Conservation (phyloP, 2,797 vertebrate genomes). For the Acropternis orthonyx region DNA sequence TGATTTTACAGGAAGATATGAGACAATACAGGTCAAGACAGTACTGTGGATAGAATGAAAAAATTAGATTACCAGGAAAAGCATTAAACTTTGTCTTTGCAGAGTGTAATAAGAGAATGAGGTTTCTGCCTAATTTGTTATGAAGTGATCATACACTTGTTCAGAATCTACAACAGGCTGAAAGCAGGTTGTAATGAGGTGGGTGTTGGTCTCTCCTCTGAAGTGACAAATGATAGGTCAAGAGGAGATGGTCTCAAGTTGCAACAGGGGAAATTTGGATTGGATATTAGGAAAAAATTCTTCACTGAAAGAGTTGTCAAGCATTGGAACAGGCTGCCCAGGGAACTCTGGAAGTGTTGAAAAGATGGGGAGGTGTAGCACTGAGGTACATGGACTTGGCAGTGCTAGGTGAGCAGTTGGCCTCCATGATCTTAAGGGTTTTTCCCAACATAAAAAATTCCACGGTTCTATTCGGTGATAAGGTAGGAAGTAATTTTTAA, state of each 20-base stretch:
- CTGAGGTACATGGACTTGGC: background rate
- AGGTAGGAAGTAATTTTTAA: background rate
- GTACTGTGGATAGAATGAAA: background rate
- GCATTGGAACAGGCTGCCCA: background rate
- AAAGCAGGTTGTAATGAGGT: background rate
- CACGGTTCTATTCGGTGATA: background rate
- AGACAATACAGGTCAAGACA: background rate
- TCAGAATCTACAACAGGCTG: background rate
- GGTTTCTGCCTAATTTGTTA: background rate
- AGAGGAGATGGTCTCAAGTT: background rate
- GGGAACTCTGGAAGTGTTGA: background rate
- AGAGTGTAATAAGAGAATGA: background rate
- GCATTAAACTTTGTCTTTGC: background rate
- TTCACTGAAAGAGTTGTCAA: background rate
- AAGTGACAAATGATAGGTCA: background rate
- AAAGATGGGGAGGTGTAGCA: fast-evolving
- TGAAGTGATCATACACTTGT: background rate
- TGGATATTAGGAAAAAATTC: background rate
- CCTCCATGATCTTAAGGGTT: background rate
- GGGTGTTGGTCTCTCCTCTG: background rate
- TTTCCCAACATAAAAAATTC: background rate
- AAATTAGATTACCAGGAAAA: background rate
- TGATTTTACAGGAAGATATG: background rate
- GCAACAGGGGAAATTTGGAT: background rate
- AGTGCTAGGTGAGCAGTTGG: background rate